phyloP scores from a whole-genome alignment of 2,797 vertebrate species.

The Sebastes itinus region DNA sequence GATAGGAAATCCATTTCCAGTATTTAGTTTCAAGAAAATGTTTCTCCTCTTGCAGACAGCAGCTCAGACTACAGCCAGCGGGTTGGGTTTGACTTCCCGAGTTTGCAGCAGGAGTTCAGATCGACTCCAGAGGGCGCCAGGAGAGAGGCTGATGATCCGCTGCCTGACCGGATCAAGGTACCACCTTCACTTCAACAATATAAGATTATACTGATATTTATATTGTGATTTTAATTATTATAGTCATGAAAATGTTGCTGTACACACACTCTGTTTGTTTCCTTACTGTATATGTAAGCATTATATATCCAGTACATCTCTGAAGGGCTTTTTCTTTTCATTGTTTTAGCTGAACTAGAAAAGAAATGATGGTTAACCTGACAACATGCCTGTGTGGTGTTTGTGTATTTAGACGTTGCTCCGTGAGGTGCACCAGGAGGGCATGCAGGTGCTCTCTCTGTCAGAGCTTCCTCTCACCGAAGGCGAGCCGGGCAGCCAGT shows the following conservation, averaged over 20 bases:
- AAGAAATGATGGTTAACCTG: not conserved
- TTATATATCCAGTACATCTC: not conserved
- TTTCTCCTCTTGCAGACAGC: conserved; percentile 82
- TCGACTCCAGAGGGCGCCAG: conserved; percentile 83
- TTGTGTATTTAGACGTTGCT: conserved; percentile 84
- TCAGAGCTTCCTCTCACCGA: conserved; percentile 85
- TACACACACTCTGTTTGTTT: not conserved
- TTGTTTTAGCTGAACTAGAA: not conserved
- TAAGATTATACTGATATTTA: too few relatives aligned
- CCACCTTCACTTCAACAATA: not conserved
- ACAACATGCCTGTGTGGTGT: not conserved
- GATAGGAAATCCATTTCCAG: not conserved
- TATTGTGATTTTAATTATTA: not conserved
- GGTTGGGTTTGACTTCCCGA: conserved; percentile 77
- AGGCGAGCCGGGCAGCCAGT: conserved; percentile 72
- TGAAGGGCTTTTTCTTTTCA: not conserved
- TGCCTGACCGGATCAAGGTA: conserved; percentile 95
- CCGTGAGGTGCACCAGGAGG: conserved; percentile 94
- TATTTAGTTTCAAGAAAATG: not conserved
- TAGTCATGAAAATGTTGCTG: not conserved
- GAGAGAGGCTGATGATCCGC: conserved; percentile 86
- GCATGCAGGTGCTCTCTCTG: conserved; percentile 94
- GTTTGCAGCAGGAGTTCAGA: conserved; percentile 86
- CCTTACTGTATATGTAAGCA: not conserved
- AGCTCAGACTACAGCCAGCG: conserved; percentile 93